Base-by-base conservation (phyloP, 2,888 invertebrate genomes). In the Torymus aiolomorphi region DNA sequence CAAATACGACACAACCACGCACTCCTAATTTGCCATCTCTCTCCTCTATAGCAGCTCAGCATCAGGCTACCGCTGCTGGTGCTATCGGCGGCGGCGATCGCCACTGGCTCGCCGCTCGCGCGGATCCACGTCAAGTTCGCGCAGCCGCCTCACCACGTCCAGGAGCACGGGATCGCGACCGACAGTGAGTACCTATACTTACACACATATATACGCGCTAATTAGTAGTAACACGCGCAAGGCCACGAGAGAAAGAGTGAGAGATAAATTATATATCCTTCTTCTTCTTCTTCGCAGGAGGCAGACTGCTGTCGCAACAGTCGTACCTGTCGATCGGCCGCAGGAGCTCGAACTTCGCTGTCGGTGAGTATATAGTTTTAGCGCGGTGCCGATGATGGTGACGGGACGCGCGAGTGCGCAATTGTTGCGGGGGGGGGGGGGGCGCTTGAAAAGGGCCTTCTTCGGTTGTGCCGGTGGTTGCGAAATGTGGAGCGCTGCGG, bases 81-180 rank as follows among this genome's bases (percentile, higher is more conserved):
- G 51, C 8, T 77, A 52, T 57, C 70, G 2, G 16, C 62, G 8
- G 66, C 20, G 16, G 14, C 82, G 70, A 80, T 85, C 66, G 83
- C 83, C 14, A 80, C 83, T 75, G 87, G 87, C 70, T 84, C 87
- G 70, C 88, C 89, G 51, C 84, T 89, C 70, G 85, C 88, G 52
- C 88, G 86, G 76, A 86, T 89, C 42, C 88, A 87, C 78, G 86
- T 88, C 74, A 89, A 87, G 84, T 88, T 89, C 76, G 83, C 88
- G n/a, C 88, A 88, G 16, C 88, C 87, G 11, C 88, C 89, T n/a
- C 87, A 31, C 31, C 31, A 89, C 82, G 82, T 86, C 77, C 87
- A 88, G 80, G 89, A 89, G 80, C 89, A 89, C 77, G 87, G 86
- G 24, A 83, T 89, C 73, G 87, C 86, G 13, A 89, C 87, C 74